Evolutionary conservation across 2,797 vertebrate species (phyloP).

Genomic region (Phalanger gymnotis): DNA sequence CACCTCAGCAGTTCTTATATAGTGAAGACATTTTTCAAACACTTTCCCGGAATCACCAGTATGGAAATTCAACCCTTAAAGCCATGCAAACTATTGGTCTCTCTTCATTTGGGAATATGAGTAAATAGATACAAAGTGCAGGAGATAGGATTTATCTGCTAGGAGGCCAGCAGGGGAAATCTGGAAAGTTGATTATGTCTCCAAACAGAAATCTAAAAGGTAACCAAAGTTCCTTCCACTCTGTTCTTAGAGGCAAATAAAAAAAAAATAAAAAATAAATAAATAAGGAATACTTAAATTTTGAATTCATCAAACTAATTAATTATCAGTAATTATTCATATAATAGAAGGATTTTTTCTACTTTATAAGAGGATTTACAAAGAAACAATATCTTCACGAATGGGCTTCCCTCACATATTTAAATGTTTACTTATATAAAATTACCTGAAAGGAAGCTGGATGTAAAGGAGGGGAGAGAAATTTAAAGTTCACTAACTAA

Average conservation of each 20-base stretch:
- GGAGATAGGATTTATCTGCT: neutral
- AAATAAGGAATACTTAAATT: constrained; percentile 1
- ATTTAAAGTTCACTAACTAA: constrained; percentile 35
- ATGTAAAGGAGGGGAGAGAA: neutral
- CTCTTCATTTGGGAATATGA: neutral
- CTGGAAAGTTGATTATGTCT: neutral
- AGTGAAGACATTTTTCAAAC: neutral
- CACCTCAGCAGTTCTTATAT: neutral
- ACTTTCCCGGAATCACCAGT: neutral
- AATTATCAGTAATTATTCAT: neutral
- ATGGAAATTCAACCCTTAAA: neutral
- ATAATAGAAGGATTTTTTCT: neutral
- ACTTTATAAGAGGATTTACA: neutral
- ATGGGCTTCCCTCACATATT: neutral
- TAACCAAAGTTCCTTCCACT: neutral
- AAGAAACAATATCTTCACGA: neutral
- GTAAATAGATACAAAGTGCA: neutral
- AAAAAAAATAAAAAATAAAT: no score
- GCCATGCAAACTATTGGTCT: neutral
- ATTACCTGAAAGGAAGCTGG: constrained; percentile 16
- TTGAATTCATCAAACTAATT: constrained; percentile 4
- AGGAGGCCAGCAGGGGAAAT: constrained; percentile 29
- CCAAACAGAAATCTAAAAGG: constrained; percentile 1
- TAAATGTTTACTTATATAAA: constrained; percentile 11
- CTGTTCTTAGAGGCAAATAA: neutral